Base-by-base conservation (phyloP, 1,140 invertebrate genomes). In the Pseudomyrmex pallidus region DNA sequence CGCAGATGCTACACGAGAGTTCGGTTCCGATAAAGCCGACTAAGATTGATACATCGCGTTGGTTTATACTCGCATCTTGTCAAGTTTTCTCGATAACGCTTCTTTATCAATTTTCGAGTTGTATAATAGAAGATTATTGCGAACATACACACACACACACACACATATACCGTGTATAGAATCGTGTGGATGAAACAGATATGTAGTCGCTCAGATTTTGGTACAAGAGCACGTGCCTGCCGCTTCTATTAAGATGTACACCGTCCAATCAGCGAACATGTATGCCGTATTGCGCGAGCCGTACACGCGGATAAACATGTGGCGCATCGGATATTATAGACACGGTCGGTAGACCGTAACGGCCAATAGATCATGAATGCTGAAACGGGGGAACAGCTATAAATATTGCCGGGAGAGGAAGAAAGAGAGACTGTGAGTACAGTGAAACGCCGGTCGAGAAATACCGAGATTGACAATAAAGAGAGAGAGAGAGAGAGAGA, bases 401-500 rank as follows among this genome's bases (percentile, higher is more conserved):
- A 72, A 85, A 85, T 82, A 82, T 82, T 74, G 70, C 15, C 9
- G 46, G 25, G 67, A 56, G 54, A n/a, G 20, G 12, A 3, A 20
- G 13, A 9, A 4, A 46, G n/a, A 20, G 2, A 20, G 13, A 15
- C 2, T 15, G 17, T 10, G 61, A 15, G 13, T 25, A 10, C 52
- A 25, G 50, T 35, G 59, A 10, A 15, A 25, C n/a, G 46, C 46
- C 56, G 56, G 56, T 35, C 1, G 74, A 68, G 25, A 59, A 72
- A 66, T 64, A 35, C 17, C 50, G 74, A 62, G 87, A 82, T 85
- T 74, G 86, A 88, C 86, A 82, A 85, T 83, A 7, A 74, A 17
- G 46, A 61, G 35, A 7, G 64, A 10, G 48, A 50, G 59, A 72
- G 50, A 4, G 17, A 15, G n/a, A 70, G 68, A 22, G 20, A 15